Base-by-base conservation (phyloP, 2,797 vertebrate species). In the Enoplosus armatus region DNA sequence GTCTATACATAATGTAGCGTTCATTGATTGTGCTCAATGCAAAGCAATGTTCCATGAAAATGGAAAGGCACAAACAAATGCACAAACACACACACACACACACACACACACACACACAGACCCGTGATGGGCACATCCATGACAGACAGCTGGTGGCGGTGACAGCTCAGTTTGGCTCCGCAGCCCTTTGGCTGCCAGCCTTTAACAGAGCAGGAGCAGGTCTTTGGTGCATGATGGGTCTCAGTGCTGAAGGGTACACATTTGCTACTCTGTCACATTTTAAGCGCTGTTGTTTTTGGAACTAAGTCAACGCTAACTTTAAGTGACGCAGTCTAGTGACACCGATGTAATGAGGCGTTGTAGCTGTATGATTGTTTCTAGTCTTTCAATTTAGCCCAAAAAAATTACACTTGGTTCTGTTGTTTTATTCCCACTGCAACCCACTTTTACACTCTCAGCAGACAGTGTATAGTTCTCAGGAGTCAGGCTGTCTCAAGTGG, bases 401-500 rank as follows among this genome's bases (percentile, higher is more conserved):
- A 63, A 24, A n/a, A 29, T 31, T n/a, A 26, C 4, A 37, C 41
- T 7, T 31, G 18, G 20, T 8, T 20, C 7, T 33, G 22, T 18
- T 20, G 61, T 11, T 71, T 62, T 56, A 12, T 39, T 37, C 59
- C n/a, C n/a, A 9, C 27, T 43, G 22, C 37, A 48, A n/a, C 45
- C 24, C 58, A 70, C 64, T 48, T 58, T n/a, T 20, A 54, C 39
- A 5, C 58, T 58, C 39, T 55, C 26, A 39, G 9, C 29, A 68
- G 24, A 62, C 24, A 33, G 29, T 51, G 50, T 8, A 24, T 14
- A 43, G 43, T 50, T 69, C 27, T 77, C 65, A 64, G 60, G 63
- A 72, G 31, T 61, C 43, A 73, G 51, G 20, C 65, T 39, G 75
- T 67, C 70, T 82, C 39, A 35, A 84, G 81, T 63, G 68, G 48